Conservation (phyloP, 2,888 invertebrate genomes). For the Steinernema hermaphroditum region DNA sequence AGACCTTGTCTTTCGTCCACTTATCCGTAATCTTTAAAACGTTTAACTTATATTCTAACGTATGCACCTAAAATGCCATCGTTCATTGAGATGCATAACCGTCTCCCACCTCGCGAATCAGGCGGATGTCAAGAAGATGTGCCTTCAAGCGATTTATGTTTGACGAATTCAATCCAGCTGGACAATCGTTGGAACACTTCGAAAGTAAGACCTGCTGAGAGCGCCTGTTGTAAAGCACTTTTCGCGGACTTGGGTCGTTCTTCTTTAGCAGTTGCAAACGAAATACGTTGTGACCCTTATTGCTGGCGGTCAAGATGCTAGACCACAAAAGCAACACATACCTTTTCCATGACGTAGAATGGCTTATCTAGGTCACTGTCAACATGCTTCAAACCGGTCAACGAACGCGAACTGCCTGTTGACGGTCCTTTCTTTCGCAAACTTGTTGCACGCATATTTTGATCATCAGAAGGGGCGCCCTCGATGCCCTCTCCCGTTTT, state of each 20-base stretch:
- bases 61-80: slow-evolving; percentile 49
- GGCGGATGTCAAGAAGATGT: not conserved
- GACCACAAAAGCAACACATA: not conserved
- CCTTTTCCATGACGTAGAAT: slow-evolving; percentile 13
- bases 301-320: not conserved
- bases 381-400: not conserved
- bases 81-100: not conserved
- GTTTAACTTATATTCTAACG: slow-evolving; percentile 58
- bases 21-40: slow-evolving; percentile 61
- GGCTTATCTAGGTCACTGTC: not conserved
- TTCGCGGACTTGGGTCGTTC: not conserved
- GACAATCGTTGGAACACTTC: not conserved
- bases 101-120: not conserved
- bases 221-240: not conserved
- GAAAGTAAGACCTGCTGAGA: slow-evolving; percentile 2
- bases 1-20: slow-evolving; percentile 61
- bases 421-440: not conserved
- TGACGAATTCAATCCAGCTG: not conserved
- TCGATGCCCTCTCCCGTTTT: not conserved
- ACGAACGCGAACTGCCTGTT: slow-evolving; percentile 4
- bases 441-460: not conserved
- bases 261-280: slow-evolving; percentile 14
- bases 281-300: not conserved
- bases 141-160: not conserved
- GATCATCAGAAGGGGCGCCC: not conserved